Base-by-base conservation (phyloP, 2,888 invertebrate species). In the Gnatocerus cornutus region DNA sequence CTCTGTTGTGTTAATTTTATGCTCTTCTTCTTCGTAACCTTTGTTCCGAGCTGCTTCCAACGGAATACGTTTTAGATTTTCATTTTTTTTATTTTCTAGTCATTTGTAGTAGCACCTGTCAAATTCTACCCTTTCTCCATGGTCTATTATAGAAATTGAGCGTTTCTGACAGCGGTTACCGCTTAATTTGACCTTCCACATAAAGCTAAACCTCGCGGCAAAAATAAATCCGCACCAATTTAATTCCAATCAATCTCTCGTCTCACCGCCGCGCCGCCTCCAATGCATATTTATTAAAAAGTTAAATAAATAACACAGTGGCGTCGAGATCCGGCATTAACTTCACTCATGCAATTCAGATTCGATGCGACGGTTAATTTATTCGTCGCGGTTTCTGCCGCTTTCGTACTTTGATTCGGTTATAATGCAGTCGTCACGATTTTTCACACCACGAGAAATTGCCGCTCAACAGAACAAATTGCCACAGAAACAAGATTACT, bases 261-360 rank as follows among this genome's bases (percentile, higher is more conserved):
- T 16, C n/a, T n/a, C 41, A 16, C 14, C 29, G 27, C 3, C 48
- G 14, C 46, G 21, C 46, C 46, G 46, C 46, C 46, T 3, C 46
- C 30, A 12, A 52, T 58, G 58, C 58, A 58, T 58, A 43, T 58
- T 58, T 58, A 58, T 58, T 43, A 58, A 58, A 58, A 58, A 58
- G 29, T 58, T 58, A 30, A 45, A 30, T 58, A 58, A 58, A 58
- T 43, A 58, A 58, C 37, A 41, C 58, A 43, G 21, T 41, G 58
- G 43, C 58, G 13, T 33, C 21, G 41, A 58, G 58, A 43, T 21
- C 21, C 58, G 13, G 43, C 45, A 58, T 58, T 55, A 58, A 58
- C 58, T 58, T 27, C 16, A 45, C 12, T 58, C 58, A 58, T 58
- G 58, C 58, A 58, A 58, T 58, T 58, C 58, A 58, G 58, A 58